phyloP scores from a whole-genome alignment of 2,113 vertebrate genomes.

The Centrocercus urophasianus region DNA sequence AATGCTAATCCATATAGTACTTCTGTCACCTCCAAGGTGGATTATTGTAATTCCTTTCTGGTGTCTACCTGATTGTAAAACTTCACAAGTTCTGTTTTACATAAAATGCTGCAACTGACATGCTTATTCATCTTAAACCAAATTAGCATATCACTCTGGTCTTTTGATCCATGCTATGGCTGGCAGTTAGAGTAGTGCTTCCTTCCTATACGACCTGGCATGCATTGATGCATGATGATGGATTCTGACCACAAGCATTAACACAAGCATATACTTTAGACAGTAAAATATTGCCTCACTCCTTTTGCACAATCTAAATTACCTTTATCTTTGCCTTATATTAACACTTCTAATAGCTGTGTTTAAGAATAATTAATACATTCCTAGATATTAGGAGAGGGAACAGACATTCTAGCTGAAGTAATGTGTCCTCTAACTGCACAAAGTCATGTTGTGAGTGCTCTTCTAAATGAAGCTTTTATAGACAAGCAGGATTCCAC shows the following conservation, averaged over 20 bases:
- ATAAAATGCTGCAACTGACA: constrained; percentile 30
- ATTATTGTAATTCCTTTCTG: constrained; percentile 67
- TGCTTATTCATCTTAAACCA: constrained; percentile 62
- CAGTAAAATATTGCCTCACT: constrained; percentile 39
- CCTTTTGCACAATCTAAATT: constrained; percentile 12
- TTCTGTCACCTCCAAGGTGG: constrained; percentile 54
- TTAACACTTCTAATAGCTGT: not conserved
- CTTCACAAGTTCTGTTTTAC: constrained; percentile 62
- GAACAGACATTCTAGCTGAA: not conserved
- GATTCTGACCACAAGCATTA: constrained; percentile 31
- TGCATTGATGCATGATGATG: constrained; percentile 4
- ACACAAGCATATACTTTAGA: constrained; percentile 14
- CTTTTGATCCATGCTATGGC: constrained; percentile 59
- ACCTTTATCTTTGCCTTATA: constrained; percentile 31
- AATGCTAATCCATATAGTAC: constrained; percentile 49
- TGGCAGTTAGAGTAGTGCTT: constrained; percentile 25
- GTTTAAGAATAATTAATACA: constrained; percentile 33
- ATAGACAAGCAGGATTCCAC: not conserved
- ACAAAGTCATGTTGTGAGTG: not conserved
- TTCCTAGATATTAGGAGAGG: not conserved
- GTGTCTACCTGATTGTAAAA: constrained; percentile 58
- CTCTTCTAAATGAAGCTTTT: not conserved
- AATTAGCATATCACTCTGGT: constrained; percentile 57
- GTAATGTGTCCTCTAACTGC: not conserved
- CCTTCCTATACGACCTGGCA: not conserved